Evolutionary conservation across 2,113 vertebrate species (phyloP).

Genomic region (Corapipo altera): DNA sequence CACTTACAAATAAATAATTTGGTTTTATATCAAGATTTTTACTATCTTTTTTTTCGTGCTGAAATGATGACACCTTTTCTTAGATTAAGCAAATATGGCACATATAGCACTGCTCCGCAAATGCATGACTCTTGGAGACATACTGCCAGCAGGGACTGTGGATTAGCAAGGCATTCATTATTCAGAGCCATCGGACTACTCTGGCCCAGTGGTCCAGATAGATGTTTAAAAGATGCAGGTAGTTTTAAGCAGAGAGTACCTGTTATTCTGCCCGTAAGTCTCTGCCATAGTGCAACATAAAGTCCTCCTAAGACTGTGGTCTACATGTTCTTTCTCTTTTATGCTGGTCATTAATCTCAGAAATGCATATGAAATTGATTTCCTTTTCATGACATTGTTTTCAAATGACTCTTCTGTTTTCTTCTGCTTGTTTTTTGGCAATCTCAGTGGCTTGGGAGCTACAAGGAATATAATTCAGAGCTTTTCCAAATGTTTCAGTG

Average conservation of each 20-base stretch:
- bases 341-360: constrained; percentile 9
- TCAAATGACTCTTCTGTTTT: constrained; percentile 55
- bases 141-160: not conserved
- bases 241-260: not conserved
- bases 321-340: not conserved
- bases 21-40: not conserved
- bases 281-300: not conserved
- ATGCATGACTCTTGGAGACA: not conserved
- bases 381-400: constrained; percentile 51
- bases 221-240: not conserved
- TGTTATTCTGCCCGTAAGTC: not conserved
- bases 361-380: constrained; percentile 52
- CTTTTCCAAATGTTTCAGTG: constrained; percentile 27
- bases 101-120: not conserved
- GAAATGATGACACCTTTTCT: not conserved
- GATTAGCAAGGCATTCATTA: constrained; percentile 8
- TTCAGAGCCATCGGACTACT: not conserved
- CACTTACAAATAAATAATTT: not conserved
- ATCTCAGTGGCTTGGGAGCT: constrained; percentile 31
- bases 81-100: not conserved
- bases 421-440: constrained; percentile 43
- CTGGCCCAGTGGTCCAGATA: not conserved
- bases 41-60: not conserved
- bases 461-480: constrained; percentile 21
- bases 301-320: not conserved